A percentile compares a stretch with the other conserved stretches of the same genome.
phyloP scores from a whole-genome alignment of 2,888 invertebrate genomes.

The Drosophila diplacantha region DNA sequence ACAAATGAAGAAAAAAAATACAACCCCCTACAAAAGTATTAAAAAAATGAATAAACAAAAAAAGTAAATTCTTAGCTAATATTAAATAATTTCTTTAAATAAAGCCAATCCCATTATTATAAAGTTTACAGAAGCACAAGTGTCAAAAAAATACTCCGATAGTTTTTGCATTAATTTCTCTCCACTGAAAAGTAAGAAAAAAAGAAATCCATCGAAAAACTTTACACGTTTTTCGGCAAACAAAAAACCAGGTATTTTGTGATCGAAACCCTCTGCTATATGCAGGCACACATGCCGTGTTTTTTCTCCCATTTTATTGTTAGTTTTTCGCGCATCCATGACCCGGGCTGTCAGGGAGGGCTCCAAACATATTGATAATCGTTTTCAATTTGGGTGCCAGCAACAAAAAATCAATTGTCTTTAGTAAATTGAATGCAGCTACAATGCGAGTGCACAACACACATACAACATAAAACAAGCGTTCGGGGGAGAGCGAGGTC shows the following conservation, averaged over 20 bases:
- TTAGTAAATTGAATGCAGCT: slow-evolving; percentile 59
- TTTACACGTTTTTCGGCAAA: not conserved
- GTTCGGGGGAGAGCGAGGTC: not conserved
- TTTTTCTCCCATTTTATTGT: slow-evolving; percentile 31
- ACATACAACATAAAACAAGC: not conserved
- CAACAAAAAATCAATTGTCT: slow-evolving; percentile 57
- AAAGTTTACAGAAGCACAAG: not conserved
- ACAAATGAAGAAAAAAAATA: too few species aligned
- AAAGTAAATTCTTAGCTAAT: too few species aligned
- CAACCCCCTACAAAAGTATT: too few species aligned
- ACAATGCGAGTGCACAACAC: slow-evolving; percentile 10
- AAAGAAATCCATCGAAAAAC: not conserved
- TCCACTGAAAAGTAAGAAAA: too few species aligned
- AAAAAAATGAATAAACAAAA: too few species aligned
- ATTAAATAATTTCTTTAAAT: not conserved
- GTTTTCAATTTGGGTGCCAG: slow-evolving; percentile 60
- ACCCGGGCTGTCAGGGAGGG: slow-evolving; percentile 44
- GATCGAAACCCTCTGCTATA: slow-evolving; percentile 5
- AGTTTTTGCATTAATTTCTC: not conserved
- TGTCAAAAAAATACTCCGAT: not conserved
- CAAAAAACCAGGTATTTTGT: slow-evolving; percentile 10
- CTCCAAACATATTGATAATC: slow-evolving; percentile 65
- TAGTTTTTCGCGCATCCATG: slow-evolving; percentile 63
- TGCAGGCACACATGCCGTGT: too few species aligned
- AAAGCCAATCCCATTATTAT: too few species aligned